Base-by-base conservation (phyloP, 2,113 vertebrate genomes). In the Grantiella picta region DNA sequence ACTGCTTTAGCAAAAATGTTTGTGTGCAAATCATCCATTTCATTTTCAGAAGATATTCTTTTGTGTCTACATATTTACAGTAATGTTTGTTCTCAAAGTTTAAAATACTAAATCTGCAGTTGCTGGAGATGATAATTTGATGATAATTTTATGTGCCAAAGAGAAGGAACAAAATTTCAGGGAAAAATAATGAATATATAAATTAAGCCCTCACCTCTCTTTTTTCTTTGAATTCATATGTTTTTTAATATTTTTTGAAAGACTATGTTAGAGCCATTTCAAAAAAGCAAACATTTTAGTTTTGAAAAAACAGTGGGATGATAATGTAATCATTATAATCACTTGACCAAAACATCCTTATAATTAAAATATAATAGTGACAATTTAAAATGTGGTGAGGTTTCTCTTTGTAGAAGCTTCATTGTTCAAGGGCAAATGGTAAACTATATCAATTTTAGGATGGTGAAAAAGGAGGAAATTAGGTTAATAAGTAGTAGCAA, bases 141-240 rank as follows among this genome's bases (percentile, higher is more conserved):
- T 47, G 12, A 25, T 36, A 44, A 61, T 83, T 81, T 57, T 29
- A 28, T 47, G 18, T 72, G 60, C 36, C 65, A 57, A 88, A 68
- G 22, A 36, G 23, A 84, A 94, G 22, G 19, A 60, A n/a, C 11
- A 69, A 87, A 68, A 75, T 45, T 21, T 27, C 64, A 82, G 40
- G 52, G 57, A 3, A 69, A 75, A 80, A 72, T 11, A 56, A 59
- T 12, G 6, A 84, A 35, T 7, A 8, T 52, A 25, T 64, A 72
- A 86, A 60, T 68, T 24, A 72, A 69, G 35, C 13, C 11, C 57
- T 28, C 15, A 5, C 65, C 3, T 49, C 4, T 70, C 15, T 4
- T 53, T 29, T 38, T 10, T 7, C 28, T 29, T 21, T 3, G 25
- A 71, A 60, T 3, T 10, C 0, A 3, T 53, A 0, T 12, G 3